These are phyloP conservation scores for Zaprionus kolodkinae DNA, from an alignment of 1,140 invertebrate species.

Conservation along the genomic window DNA sequence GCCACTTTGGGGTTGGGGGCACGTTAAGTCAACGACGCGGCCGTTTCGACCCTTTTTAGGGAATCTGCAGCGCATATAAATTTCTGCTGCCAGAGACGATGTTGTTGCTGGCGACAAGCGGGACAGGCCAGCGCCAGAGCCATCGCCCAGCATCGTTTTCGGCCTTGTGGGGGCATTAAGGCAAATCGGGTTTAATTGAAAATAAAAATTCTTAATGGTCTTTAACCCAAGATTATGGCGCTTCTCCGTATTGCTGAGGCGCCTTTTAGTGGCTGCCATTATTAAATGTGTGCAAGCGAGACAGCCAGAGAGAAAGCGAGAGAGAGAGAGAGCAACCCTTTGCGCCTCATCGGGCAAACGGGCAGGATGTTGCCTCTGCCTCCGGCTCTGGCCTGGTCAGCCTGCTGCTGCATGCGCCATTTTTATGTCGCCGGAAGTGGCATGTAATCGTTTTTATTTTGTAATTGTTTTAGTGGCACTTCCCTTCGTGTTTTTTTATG, in stretches of 20 bases:
- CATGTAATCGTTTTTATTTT: conserved; percentile 83
- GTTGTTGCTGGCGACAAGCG: conserved; percentile 68
- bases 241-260: conserved; percentile 74
- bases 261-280: conserved; percentile 80
- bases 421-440: conserved; percentile 82
- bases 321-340: conserved; percentile 54
- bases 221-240: conserved; percentile 81
- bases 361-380: conserved; percentile 23
- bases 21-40: conserved; percentile 72
- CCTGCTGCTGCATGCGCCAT: conserved; percentile 51
- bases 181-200: conserved; percentile 84
- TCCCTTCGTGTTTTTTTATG: conserved; percentile 82
- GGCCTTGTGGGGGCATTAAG: conserved; percentile 82
- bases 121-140: conserved; percentile 24
- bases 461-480: conserved; percentile 83
- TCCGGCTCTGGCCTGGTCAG: conserved; percentile 30
- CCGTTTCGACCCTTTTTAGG: conserved; percentile 70
- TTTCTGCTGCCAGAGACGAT: conserved; percentile 51
- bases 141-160: conserved; percentile 63
- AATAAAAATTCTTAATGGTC: conserved; percentile 84
- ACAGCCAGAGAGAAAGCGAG: not conserved
- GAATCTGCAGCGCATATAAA: conserved; percentile 80
- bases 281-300: conserved; percentile 62
- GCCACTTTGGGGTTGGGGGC: conserved; percentile 41
- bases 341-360: conserved; percentile 36